Conservation (phyloP, 2,888 invertebrate genomes). For the Notodonta ziczac region DNA sequence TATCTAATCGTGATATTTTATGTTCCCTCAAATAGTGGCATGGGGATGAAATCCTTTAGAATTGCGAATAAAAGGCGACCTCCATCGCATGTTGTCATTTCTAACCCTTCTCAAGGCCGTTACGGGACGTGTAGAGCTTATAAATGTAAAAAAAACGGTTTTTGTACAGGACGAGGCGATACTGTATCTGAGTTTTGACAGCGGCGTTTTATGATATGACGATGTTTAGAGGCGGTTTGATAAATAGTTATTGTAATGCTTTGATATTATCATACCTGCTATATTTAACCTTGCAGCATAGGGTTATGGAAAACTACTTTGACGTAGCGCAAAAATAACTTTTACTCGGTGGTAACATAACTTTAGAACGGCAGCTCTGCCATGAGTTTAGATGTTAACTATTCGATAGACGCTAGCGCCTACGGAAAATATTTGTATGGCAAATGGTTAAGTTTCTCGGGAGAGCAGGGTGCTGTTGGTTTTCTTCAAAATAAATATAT, state of each 20-base stretch:
- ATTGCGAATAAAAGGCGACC: conserved; percentile 57
- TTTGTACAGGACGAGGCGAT: conserved; percentile 4
- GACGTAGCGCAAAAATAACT: too few species aligned
- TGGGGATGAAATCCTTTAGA: conserved; percentile 53
- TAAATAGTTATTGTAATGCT: background rate
- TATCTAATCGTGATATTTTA: conserved; percentile 17
- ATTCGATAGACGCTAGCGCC: too few species aligned
- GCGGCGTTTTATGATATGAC: conserved; percentile 8
- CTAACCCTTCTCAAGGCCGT: conserved; percentile 64
- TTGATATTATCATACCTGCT: background rate
- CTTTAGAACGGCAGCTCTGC: too few species aligned
- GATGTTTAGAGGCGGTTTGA: background rate
- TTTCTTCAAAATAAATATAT: too few species aligned
- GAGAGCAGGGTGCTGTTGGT: too few species aligned
- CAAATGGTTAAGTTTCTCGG: too few species aligned
- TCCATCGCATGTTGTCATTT: conserved; percentile 59
- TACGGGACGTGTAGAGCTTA: conserved; percentile 49
- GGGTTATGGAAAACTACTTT: too few species aligned
- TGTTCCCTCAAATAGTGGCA: conserved; percentile 40
- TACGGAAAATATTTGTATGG: too few species aligned
- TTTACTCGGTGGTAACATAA: too few species aligned
- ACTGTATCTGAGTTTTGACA: conserved; percentile 1
- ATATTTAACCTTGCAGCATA: background rate
- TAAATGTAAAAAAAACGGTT: conserved; percentile 46
- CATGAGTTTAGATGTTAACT: too few species aligned